Percentiles rank a stretch among this genome's conserved stretches.
Evolutionary conservation across 2,113 vertebrate genomes (phyloP).

Genomic region (Ovis aries): DNA sequence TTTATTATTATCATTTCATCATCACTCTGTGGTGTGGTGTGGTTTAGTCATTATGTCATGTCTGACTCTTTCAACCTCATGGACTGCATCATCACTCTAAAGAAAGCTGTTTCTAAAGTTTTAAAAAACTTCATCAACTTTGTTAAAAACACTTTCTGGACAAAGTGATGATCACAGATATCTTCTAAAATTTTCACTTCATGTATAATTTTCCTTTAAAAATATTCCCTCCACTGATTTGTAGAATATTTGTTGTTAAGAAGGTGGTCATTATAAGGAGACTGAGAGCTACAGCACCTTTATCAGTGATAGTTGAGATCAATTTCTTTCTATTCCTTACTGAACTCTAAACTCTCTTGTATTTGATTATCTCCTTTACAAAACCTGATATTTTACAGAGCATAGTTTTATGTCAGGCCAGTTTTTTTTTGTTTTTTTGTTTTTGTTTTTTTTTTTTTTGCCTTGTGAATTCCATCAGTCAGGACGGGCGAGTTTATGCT

Average conservation of each 20-base stretch:
- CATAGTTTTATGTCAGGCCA: background rate
- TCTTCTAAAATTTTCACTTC: background rate
- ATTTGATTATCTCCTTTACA: background rate
- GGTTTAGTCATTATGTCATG: background rate
- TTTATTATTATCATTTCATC: background rate
- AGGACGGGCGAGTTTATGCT: background rate
- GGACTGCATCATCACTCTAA: background rate
- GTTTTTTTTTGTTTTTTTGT: background rate
- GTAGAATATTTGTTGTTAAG: background rate
- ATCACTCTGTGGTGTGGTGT: background rate
- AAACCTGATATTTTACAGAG: background rate
- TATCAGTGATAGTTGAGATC: background rate
- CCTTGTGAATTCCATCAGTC: background rate
- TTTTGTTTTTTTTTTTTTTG: background rate
- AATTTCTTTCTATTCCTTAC: background rate
- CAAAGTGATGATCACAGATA: background rate
- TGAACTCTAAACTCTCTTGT: background rate
- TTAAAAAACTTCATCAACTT: constrained; percentile 5
- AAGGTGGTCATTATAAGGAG: background rate
- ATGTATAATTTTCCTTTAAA: background rate
- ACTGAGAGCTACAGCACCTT: background rate
- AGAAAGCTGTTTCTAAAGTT: background rate
- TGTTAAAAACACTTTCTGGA: constrained; percentile 16
- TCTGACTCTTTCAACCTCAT: background rate
- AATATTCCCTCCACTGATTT: background rate